A percentile compares a stretch with the other conserved stretches of the same genome.
Evolutionary conservation across 2,113 vertebrate genomes (phyloP).

Genomic region (Colossoma macropomum): DNA sequence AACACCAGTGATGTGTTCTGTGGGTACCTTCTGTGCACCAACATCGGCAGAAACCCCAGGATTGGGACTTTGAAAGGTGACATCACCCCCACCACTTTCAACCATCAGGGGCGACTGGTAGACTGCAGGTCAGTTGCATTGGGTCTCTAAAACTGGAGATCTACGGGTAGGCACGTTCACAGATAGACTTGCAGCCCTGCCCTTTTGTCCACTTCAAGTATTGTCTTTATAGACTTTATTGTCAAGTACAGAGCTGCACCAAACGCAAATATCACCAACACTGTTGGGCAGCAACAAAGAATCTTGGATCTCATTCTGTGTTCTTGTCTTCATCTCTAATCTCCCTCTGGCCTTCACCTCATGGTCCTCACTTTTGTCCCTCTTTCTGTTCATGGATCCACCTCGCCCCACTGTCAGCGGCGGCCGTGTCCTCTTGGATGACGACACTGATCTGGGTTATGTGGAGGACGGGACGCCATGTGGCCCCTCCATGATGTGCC

Average conservation of each 20-base stretch:
- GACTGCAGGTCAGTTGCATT: conserved; percentile 88
- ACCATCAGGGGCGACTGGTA: conserved; percentile 93
- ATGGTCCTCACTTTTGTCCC: not conserved
- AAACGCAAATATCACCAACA: too few relatives aligned
- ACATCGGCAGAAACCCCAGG: conserved; percentile 87
- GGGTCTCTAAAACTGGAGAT: not conserved
- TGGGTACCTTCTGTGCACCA: conserved; percentile 94
- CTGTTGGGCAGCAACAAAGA: not conserved
- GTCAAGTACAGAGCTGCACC: too few relatives aligned
- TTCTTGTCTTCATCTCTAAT: conserved; percentile 29
- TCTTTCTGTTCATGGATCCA: not conserved
- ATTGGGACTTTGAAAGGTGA: conserved; percentile 95
- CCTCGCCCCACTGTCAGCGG: conserved; percentile 72
- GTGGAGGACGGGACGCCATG: conserved; percentile 96
- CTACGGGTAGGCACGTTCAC: too few relatives aligned
- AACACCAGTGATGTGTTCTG: conserved; percentile 93
- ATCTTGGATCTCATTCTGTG: not conserved
- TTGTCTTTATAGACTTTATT: too few relatives aligned
- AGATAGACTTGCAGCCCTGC: not conserved
- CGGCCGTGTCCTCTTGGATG: conserved; percentile 94
- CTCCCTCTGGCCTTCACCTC: not conserved
- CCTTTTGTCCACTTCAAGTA: too few relatives aligned
- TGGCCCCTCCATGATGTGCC: conserved; percentile 99
- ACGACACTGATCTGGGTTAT: conserved; percentile 96
- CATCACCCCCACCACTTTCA: conserved; percentile 92